Percentiles rank a stretch among this genome's conserved stretches.
Evolutionary conservation across 2,888 invertebrate genomes (phyloP).

Genomic region (Hirudinaria manillensis): DNA sequence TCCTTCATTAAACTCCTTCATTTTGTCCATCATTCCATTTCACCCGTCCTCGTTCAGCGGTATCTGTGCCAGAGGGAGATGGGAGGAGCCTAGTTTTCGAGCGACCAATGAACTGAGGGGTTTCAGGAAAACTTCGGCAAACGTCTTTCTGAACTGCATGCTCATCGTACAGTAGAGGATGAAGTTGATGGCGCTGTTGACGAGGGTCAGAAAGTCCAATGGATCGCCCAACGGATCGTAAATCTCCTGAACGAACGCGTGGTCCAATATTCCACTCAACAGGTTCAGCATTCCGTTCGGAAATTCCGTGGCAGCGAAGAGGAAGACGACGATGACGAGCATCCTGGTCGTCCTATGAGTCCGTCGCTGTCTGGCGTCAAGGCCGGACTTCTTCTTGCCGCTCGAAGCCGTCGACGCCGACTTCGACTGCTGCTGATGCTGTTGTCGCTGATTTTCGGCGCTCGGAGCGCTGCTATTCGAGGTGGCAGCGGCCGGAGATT

Average conservation of each 20-base stretch:
- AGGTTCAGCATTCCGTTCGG: conserved; percentile 72
- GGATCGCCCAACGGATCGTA: conserved; percentile 66
- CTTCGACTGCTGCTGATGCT: background rate
- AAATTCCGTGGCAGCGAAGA: conserved; percentile 84
- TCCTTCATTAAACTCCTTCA: too few species aligned
- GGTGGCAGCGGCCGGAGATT: background rate
- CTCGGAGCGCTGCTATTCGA: background rate
- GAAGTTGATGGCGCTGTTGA: conserved; percentile 88
- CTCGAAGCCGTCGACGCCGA: conserved; percentile 23
- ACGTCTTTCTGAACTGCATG: conserved; percentile 72
- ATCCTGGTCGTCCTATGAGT: conserved; percentile 76
- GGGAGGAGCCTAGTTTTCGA: too few species aligned
- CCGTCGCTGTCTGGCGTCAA: conserved; percentile 45
- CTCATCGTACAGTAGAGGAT: conserved; percentile 90
- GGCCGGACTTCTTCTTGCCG: conserved; percentile 34
- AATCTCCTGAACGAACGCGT: conserved; percentile 58
- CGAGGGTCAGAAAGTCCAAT: conserved; percentile 80
- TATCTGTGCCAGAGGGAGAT: too few species aligned
- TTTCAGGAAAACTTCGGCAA: conserved; percentile 39
- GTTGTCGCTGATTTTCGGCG: background rate
- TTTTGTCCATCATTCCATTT: too few species aligned
- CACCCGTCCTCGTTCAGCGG: too few species aligned
- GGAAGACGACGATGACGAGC: conserved; percentile 75
- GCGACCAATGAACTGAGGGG: background rate
- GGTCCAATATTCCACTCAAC: conserved; percentile 67